Conservation (phyloP, 2,888 invertebrate species). For the Standfussiana lucernea region DNA sequence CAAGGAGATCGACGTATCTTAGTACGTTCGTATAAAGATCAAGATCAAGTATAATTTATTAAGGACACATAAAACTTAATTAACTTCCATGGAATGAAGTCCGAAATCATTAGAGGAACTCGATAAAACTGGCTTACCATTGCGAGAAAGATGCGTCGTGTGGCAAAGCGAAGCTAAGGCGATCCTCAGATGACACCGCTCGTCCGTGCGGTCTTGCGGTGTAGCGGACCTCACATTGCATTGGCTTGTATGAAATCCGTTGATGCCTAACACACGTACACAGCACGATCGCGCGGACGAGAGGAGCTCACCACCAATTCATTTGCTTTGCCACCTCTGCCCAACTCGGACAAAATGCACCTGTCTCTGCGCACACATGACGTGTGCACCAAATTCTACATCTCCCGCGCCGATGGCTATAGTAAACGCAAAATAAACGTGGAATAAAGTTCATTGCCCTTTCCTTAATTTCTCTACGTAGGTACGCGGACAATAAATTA, state of each 20-base stretch:
- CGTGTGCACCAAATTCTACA: no score
- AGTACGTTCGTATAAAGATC: constrained; percentile 28
- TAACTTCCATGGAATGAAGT: constrained; percentile 39
- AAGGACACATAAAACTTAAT: constrained; percentile 55
- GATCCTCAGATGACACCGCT: neutral
- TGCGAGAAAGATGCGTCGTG: neutral
- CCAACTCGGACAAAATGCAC: no score
- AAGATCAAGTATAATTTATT: constrained; percentile 39
- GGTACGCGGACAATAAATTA: no score
- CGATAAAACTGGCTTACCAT: constrained; percentile 24
- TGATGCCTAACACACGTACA: neutral
- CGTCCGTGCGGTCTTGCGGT: no score
- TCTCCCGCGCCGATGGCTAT: neutral
- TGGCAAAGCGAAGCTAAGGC: neutral
- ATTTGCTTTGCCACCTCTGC: no score
- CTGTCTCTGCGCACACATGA: no score
- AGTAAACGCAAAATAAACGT: no score
- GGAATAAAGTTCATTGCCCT: no score
- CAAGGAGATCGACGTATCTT: constrained; percentile 9
- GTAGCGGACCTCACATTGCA: neutral
- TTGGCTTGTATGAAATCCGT: neutral
- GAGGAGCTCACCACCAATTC: no score
- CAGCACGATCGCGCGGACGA: neutral
- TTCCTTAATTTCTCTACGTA: no score
- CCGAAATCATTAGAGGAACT: constrained; percentile 33